Base-by-base conservation (phyloP, 2,888 invertebrate genomes). In the Catocala fraxini region DNA sequence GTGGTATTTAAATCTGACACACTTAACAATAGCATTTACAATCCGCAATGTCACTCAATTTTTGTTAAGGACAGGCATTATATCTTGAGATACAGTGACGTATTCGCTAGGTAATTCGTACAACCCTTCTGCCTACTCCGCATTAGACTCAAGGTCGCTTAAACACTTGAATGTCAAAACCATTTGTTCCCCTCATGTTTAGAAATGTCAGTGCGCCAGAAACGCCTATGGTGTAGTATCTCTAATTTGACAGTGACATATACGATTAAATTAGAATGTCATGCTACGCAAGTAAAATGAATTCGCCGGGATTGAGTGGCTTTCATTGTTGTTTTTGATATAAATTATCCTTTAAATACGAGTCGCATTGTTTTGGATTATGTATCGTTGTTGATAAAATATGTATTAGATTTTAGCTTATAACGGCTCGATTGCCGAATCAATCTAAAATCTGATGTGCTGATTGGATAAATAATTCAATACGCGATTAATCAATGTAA, bases 201-300 rank as follows among this genome's bases (percentile, higher is more conserved):
- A 85, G 92, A 92, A 93, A 94, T 92, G 93, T 92, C 93, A 93
- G 86, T 89, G 89, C 77, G 86, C 81, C 83, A 89, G 89, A 91
- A 89, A 87, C 81, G 89, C 89, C 88, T 91, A 93, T 91, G 89
- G 88, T 89, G 89, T 90, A 90, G 87, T 91, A 87, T 89, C 89
- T 89, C 88, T 90, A 88, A 92, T 91, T 91, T 92, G 92, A 92
- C 91, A 92, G 86, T 91, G 92, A 92, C 88, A 88, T 88, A 89
- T 87, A 85, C 89, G 89, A 91, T 92, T 92, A 92, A 92, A 92
- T 92, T 88, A 90, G 83, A 89, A 90, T 89, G 88, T 87, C 89
- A 88, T 82, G 85, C 81, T 80, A 75, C 79, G 81, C 80, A 82
- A 84, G 81, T 84, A 86, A 89, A 90, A 91, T 89, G 85, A 86